A percentile compares a stretch with the other conserved stretches of the same genome.
These are phyloP conservation scores for Alsophila aescularia DNA, from an alignment of 2,888 invertebrate species.

Conservation along the genomic window DNA sequence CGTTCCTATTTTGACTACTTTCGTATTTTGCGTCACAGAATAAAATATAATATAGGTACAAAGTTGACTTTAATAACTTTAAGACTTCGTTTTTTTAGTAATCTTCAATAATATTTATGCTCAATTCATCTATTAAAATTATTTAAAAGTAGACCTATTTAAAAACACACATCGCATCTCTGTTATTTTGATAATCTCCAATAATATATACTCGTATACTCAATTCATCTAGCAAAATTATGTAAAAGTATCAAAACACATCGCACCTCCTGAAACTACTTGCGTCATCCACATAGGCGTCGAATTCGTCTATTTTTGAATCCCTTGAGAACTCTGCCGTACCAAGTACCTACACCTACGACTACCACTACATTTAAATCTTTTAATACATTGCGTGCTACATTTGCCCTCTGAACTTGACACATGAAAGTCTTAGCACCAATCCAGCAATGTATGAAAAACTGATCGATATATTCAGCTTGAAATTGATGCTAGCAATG, in stretches of 20 bases:
- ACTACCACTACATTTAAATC: slow-evolving; percentile 10
- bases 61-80: no score
- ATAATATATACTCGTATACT: no score
- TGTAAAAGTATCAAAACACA: slow-evolving; percentile 52
- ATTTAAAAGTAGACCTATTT: no score
- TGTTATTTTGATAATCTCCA: no score
- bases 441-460: slow-evolving; percentile 39
- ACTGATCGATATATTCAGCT: slow-evolving; percentile 19
- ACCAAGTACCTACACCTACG: slow-evolving; percentile 18
- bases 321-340: slow-evolving; percentile 50
- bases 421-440: neutral
- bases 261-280: slow-evolving; percentile 37
- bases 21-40: no score
- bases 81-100: no score
- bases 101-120: no score
- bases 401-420: neutral
- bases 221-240: neutral
- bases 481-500: neutral
- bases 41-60: no score
- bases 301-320: slow-evolving; percentile 67
- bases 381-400: slow-evolving; percentile 42
- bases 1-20: no score
- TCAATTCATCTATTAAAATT: no score
- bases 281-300: slow-evolving; percentile 61
- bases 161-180: no score